Percentiles rank a stretch among this genome's conserved stretches.
Conservation (phyloP, 2,113 vertebrate genomes). For the Castor canadensis region DNA sequence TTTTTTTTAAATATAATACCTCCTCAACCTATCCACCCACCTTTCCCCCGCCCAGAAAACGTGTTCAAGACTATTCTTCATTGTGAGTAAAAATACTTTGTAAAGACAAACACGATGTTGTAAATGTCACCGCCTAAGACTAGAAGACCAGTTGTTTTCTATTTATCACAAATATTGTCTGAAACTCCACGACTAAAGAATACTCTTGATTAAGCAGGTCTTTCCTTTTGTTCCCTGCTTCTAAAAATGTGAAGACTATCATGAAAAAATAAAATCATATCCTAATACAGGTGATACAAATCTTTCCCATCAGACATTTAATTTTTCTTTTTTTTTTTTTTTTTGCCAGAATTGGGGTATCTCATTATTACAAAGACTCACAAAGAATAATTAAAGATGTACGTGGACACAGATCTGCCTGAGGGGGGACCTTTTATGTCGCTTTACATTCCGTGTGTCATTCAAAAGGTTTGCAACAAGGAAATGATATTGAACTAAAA, state of each 20-base stretch:
- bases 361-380: conserved; percentile 82
- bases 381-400: conserved; percentile 88
- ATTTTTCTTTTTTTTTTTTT: background rate
- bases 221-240: conserved; percentile 67
- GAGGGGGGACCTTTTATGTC: conserved; percentile 85
- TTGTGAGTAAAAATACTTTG: conserved; percentile 16
- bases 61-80: background rate
- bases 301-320: conserved; percentile 73
- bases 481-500: conserved; percentile 87
- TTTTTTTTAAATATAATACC: background rate
- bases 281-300: conserved; percentile 76
- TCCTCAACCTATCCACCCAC: background rate
- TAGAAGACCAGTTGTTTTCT: conserved; percentile 38
- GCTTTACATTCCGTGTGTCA: conserved; percentile 85
- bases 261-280: conserved; percentile 64
- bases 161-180: conserved; percentile 70
- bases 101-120: conserved; percentile 34
- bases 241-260: conserved; percentile 73
- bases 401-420: conserved; percentile 84
- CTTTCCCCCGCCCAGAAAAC: background rate
- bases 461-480: conserved; percentile 85
- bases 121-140: conserved; percentile 63
- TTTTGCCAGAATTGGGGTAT: conserved; percentile 74
- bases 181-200: conserved; percentile 64
- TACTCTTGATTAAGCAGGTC: conserved; percentile 65